Percentiles rank a stretch among this genome's conserved stretches.
phyloP scores from a whole-genome alignment of 2,113 vertebrate species.

The Carollia perspicillata region DNA sequence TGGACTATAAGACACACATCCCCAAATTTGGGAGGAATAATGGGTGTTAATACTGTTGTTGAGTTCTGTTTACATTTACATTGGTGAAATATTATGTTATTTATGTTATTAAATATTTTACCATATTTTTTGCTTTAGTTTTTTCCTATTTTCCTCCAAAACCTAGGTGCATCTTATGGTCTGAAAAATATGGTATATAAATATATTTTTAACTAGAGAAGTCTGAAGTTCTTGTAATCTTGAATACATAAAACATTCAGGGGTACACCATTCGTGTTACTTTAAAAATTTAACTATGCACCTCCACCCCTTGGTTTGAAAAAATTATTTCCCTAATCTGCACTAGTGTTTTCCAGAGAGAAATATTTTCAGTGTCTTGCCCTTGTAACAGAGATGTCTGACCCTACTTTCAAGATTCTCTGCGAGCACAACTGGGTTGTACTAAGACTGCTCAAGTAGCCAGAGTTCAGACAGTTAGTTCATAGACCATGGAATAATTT shows the following conservation, averaged over 20 bases:
- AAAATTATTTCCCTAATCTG: neutral
- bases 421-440: neutral
- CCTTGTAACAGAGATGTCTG: neutral
- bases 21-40: no score
- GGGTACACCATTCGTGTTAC: neutral
- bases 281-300: neutral
- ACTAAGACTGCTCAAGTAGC: neutral
- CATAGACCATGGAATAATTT: neutral
- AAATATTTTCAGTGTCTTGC: neutral
- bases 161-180: no score
- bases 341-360: neutral
- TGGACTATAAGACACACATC: no score
- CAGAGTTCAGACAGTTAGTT: neutral
- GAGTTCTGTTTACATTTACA: no score
- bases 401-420: neutral
- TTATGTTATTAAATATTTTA: no score
- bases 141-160: no score
- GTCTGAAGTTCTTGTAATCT: neutral
- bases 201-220: neutral
- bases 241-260: neutral
- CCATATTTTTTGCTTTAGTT: no score
- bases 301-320: neutral
- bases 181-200: no score
- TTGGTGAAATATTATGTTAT: no score
- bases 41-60: no score